phyloP scores from a whole-genome alignment of 2,797 vertebrate species.

The Pteropus rufus region DNA sequence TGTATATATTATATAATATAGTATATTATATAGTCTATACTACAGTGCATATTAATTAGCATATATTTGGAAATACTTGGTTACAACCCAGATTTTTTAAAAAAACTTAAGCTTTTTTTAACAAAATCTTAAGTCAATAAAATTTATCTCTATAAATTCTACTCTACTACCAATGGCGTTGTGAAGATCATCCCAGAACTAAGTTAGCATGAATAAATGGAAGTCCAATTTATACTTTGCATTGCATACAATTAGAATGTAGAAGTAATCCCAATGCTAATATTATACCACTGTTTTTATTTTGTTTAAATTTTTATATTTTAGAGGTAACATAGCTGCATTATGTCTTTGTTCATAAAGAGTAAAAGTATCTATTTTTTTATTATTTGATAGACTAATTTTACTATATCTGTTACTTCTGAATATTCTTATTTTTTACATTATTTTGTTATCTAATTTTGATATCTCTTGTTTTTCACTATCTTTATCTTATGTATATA shows the following conservation, averaged over 20 bases:
- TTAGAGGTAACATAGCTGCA: neutral
- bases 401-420: neutral
- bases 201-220: neutral
- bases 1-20: neutral
- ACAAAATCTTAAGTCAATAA: neutral
- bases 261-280: neutral
- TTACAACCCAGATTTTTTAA: neutral
- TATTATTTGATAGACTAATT: neutral
- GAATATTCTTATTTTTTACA: neutral
- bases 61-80: neutral
- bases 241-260: neutral
- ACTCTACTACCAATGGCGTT: neutral
- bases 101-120: neutral
- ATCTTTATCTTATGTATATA: neutral
- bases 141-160: neutral
- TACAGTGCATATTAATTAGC: neutral
- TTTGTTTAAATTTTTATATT: neutral
- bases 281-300: neutral
- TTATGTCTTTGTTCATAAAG: neutral
- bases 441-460: neutral
- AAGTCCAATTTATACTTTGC: neutral
- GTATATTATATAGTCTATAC: neutral
- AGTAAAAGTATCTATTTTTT: neutral
- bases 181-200: neutral
- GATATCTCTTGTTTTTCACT: neutral